A percentile compares a stretch with the other conserved stretches of the same genome.
phyloP scores from a whole-genome alignment of 2,888 invertebrate species.

The Oconnorella tubifera region DNA sequence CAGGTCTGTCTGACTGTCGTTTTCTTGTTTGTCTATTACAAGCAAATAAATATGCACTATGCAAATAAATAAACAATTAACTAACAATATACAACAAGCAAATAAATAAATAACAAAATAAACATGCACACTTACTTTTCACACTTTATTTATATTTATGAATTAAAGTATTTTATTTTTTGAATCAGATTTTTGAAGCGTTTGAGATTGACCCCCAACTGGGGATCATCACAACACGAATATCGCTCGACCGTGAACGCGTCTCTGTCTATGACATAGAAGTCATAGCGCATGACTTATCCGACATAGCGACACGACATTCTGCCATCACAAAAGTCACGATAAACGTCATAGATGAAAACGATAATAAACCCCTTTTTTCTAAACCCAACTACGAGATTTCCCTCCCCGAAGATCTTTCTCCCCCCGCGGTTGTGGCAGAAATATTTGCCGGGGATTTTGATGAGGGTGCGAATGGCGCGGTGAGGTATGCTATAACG shows the following conservation, averaged over 20 bases:
- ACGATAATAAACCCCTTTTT: slow-evolving; percentile 89
- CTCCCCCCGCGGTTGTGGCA: slow-evolving; percentile 79
- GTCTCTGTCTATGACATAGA: slow-evolving; percentile 69
- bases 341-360: slow-evolving; percentile 83
- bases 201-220: slow-evolving; percentile 78
- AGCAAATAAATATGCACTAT: too few species aligned
- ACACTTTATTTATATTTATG: too few species aligned
- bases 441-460: slow-evolving; percentile 82
- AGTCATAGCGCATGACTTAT: slow-evolving; percentile 78
- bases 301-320: slow-evolving; percentile 67
- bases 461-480: slow-evolving; percentile 88
- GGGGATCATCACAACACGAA: slow-evolving; percentile 79
- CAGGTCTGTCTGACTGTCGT: too few species aligned
- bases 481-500: slow-evolving; percentile 88
- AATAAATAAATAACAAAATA: too few species aligned
- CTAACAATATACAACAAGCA: too few species aligned
- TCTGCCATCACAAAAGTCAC: slow-evolving; percentile 87
- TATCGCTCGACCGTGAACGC: slow-evolving; percentile 76
- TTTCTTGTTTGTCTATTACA: too few species aligned
- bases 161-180: too few species aligned
- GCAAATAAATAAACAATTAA: too few species aligned
- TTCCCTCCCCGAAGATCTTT: slow-evolving; percentile 77
- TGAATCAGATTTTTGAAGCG: too few species aligned
- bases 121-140: too few species aligned
- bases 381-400: slow-evolving; percentile 80